Base-by-base conservation (phyloP, 2,888 invertebrate genomes). In the Elmis aenea region DNA sequence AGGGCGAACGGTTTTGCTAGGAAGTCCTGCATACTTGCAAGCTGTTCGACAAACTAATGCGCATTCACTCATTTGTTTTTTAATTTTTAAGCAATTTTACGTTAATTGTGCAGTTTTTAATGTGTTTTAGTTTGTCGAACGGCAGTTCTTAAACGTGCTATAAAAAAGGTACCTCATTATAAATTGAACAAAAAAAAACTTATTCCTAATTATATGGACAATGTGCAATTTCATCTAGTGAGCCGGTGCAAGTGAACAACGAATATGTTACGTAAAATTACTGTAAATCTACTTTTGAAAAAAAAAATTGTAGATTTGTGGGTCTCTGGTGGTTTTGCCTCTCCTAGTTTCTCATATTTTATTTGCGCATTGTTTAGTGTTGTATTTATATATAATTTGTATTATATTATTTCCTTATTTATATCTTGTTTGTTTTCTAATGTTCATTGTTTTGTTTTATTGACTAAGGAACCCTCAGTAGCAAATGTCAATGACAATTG, bases 131-230 rank as follows among this genome's bases (percentile, higher is more conserved):
- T 24, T 8, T 24, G 5, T 24, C 8, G 8, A 6, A 23, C 4
- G 9, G 24, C 9, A 6, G 24, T 9, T n/a, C n/a, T 9, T 35
- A 38, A 55, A 61, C 65, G 66, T 67, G 66, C 66, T 67, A 66
- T 66, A 64, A 53, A 52, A 62, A 66, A 66, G 64, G 66, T 67
- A 67, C 66, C 66, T 67, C 65, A 66, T 50, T 52, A 49, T n/a
- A n/a, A n/a, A n/a, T n/a, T n/a, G n/a, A n/a, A n/a, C n/a, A n/a
- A 52, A 52, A 48, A 48, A 48, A 47, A 52, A 51, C 33, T 55
- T 46, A 48, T 48, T 49, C 49, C 52, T 59, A 57, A 54, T 53
- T 51, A 57, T 58, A 57, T 58, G 65, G 64, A 64, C 60, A 57
- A 61, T 58, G 65, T 66, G 64, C 65, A 66, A 66, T 64, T 55